phyloP scores from a whole-genome alignment of 2,113 vertebrate species.

The Albula glossodonta region DNA sequence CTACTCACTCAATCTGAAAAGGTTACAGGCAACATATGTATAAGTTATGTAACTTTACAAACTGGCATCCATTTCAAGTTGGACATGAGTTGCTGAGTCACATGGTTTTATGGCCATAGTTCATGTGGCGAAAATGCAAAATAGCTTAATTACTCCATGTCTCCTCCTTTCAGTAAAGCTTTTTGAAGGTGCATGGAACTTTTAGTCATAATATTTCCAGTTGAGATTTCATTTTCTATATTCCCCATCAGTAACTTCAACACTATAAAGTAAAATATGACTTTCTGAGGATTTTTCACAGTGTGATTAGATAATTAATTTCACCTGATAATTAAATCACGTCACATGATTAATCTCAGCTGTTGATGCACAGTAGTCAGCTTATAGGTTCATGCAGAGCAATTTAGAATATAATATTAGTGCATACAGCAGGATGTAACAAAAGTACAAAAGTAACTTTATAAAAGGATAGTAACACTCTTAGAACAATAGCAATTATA shows the following conservation, averaged over 20 bases:
- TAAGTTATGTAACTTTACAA: background rate
- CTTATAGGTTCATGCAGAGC: background rate
- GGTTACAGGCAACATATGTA: no score
- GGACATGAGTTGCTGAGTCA: background rate
- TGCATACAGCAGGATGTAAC: no score
- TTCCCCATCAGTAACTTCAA: background rate
- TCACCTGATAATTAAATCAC: no score
- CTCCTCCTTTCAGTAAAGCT: background rate
- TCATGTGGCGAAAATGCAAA: no score
- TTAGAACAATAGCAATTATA: no score
- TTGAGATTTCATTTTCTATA: no score
- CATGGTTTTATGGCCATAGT: no score
- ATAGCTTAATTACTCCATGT: background rate
- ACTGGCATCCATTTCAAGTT: background rate
- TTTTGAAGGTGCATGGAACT: background rate
- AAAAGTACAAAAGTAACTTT: no score
- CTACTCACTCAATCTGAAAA: no score
- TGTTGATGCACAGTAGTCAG: background rate
- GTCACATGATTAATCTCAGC: background rate
- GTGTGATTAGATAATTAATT: no score
- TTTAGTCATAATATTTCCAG: background rate
- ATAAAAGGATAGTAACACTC: no score
- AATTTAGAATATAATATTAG: background rate
- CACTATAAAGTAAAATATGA: background rate
- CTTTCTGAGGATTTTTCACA: background rate